Percentiles rank a stretch among this genome's conserved stretches.
Evolutionary conservation across 2,888 invertebrate genomes (phyloP).

Genomic region (Acanthococcus lagerstroemiae): DNA sequence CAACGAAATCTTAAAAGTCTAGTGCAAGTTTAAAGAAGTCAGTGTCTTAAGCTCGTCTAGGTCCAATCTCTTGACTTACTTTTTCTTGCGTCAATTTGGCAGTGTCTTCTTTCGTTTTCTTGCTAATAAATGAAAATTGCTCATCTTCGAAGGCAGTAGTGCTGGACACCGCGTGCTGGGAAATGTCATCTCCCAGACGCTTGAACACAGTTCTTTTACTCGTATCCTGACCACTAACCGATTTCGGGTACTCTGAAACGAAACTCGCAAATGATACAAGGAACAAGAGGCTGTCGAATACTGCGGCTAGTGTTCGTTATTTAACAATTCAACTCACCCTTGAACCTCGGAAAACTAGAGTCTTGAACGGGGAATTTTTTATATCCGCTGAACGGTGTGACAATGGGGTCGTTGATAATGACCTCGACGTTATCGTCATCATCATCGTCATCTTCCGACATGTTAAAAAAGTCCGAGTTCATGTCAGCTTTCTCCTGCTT

Average conservation of each 20-base stretch:
- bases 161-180: slow-evolving; percentile 24
- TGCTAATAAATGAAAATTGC: background rate
- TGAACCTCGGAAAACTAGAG: background rate
- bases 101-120: slow-evolving; percentile 13
- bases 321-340: background rate
- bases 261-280: background rate
- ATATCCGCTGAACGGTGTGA: slow-evolving; percentile 10
- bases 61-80: too few species aligned
- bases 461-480: background rate
- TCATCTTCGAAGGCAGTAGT: slow-evolving; percentile 27
- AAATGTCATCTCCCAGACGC: slow-evolving; percentile 24
- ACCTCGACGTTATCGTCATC: slow-evolving; percentile 29
- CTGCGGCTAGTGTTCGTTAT: too few species aligned
- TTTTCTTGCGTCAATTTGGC: slow-evolving; percentile 13
- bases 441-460: slow-evolving; percentile 27
- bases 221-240: background rate
- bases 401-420: slow-evolving; percentile 16
- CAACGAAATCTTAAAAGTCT: too few species aligned
- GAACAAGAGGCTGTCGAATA: too few species aligned
- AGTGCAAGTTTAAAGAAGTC: too few species aligned
- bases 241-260: slow-evolving; percentile 3
- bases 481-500: background rate
- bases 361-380: slow-evolving; percentile 1
- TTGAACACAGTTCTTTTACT: slow-evolving; percentile 21
- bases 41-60: too few species aligned